Conservation (phyloP, 2,113 vertebrate genomes). For the Myrmecobius fasciatus region DNA sequence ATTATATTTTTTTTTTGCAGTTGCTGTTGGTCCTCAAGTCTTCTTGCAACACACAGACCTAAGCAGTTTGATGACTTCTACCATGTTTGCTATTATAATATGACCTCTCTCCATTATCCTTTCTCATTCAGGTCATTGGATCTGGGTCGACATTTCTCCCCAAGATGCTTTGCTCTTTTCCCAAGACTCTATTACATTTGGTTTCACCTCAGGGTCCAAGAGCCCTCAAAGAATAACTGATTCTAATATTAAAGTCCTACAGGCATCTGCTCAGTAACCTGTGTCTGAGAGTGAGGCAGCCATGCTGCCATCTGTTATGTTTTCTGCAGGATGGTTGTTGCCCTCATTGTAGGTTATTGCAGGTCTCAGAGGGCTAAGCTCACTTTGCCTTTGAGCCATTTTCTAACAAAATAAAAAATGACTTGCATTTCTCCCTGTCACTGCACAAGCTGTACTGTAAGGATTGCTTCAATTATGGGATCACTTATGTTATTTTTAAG, state of each 20-base stretch:
- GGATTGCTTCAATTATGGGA: constrained; percentile 78
- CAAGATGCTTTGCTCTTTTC: constrained; percentile 63
- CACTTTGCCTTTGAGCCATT: constrained; percentile 77
- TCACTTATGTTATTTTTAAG: constrained; percentile 79
- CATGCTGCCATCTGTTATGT: constrained; percentile 79
- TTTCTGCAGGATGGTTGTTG: constrained; percentile 74
- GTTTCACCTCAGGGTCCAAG: constrained; percentile 50
- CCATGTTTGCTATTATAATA: constrained; percentile 10
- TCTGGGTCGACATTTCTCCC: constrained; percentile 66
- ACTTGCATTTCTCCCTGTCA: constrained; percentile 77
- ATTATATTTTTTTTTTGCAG: constrained; percentile 24
- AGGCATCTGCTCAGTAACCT: constrained; percentile 78
- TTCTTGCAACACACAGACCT: neutral
- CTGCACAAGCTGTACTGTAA: constrained; percentile 68
- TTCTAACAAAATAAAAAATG: constrained; percentile 78
- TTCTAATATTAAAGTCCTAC: constrained; percentile 64
- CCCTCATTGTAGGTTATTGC: constrained; percentile 77
- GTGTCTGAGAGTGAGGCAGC: constrained; percentile 69
- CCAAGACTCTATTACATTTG: constrained; percentile 33
- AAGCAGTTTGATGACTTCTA: constrained; percentile 18
- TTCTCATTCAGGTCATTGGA: constrained; percentile 18
- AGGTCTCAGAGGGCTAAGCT: constrained; percentile 75
- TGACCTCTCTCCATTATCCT: constrained; percentile 46
- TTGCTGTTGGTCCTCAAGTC: constrained; percentile 22
- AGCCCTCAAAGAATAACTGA: constrained; percentile 15